Evolutionary conservation across 2,113 vertebrate genomes (phyloP).

Genomic region (Pipa parva): DNA sequence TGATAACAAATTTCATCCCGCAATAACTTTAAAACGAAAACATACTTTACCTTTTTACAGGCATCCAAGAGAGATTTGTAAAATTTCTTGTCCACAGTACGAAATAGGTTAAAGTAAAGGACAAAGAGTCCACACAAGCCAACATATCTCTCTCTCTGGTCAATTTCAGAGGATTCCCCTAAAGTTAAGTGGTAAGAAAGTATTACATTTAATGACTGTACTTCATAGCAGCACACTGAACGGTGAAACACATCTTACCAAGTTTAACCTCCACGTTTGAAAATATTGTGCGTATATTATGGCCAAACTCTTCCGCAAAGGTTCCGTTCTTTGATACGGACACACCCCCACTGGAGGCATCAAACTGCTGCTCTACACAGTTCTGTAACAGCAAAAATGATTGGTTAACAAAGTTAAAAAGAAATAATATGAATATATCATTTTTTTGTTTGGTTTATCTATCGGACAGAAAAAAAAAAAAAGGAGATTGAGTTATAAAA

Average conservation of each 20-base stretch:
- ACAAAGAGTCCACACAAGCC: constrained; percentile 88
- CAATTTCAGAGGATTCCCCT: constrained; percentile 95
- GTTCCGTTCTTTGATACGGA: constrained; percentile 86
- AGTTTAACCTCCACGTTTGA: constrained; percentile 86
- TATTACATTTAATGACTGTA: not conserved
- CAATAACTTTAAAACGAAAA: not conserved
- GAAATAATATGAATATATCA: no score
- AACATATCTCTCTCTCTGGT: constrained; percentile 93
- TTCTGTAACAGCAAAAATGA: constrained; percentile 63
- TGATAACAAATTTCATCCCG: no score
- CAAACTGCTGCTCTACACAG: constrained; percentile 94
- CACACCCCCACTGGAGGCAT: constrained; percentile 80
- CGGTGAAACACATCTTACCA: constrained; percentile 65
- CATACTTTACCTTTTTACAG: constrained; percentile 85
- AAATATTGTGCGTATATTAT: constrained; percentile 87
- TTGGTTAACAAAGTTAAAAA: not conserved
- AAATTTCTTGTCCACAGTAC: constrained; percentile 90
- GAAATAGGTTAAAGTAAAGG: constrained; percentile 94
- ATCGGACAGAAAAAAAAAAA: no score
- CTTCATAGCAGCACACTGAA: not conserved
- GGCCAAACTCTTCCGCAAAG: constrained; percentile 92
- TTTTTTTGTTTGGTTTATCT: no score
- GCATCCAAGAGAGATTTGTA: constrained; percentile 88
- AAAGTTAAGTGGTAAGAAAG: constrained; percentile 46
- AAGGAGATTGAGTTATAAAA: no score